phyloP scores from a whole-genome alignment of 2,797 vertebrate species.

The Hybognathus amarus region DNA sequence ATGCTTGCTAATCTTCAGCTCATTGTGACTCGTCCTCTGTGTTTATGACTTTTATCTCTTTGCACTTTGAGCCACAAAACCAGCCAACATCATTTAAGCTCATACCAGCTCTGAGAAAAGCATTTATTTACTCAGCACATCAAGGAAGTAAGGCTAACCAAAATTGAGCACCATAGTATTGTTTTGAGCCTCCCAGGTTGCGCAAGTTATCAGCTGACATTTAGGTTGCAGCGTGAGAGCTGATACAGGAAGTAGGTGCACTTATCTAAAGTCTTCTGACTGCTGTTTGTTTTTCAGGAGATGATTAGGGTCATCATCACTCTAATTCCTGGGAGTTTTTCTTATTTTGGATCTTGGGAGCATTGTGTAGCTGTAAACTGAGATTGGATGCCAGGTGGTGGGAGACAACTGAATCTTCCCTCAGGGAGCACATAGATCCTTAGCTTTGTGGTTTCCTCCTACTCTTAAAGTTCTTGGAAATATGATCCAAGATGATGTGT shows the following conservation, averaged over 20 bases:
- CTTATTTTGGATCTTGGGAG: not conserved
- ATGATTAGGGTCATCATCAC: not conserved
- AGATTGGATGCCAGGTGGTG: conserved; percentile 26
- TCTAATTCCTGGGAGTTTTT: not conserved
- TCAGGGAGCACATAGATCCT: not conserved
- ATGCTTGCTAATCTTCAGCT: not conserved
- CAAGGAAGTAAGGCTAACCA: conserved; percentile 32
- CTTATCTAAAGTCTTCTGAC: not conserved
- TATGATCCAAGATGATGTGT: conserved; percentile 1
- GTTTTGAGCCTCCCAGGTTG: not conserved
- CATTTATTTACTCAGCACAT: not conserved
- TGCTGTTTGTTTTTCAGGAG: not conserved
- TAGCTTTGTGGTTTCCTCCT: not conserved
- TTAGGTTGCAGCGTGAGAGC: conserved; percentile 14
- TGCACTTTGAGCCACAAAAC: conserved; percentile 14
- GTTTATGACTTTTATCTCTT: not conserved
- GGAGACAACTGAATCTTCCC: not conserved
- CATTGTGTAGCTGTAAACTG: not conserved
- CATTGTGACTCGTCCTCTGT: conserved; percentile 13
- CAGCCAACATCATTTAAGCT: not conserved
- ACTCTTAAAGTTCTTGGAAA: not conserved
- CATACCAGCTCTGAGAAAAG: not conserved
- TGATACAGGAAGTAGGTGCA: not conserved
- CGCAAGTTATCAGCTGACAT: conserved; percentile 13
- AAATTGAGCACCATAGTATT: not conserved